Base-by-base conservation (phyloP, 92 coral and sea anemone species). In the Zoanthus sansibaricus region DNA sequence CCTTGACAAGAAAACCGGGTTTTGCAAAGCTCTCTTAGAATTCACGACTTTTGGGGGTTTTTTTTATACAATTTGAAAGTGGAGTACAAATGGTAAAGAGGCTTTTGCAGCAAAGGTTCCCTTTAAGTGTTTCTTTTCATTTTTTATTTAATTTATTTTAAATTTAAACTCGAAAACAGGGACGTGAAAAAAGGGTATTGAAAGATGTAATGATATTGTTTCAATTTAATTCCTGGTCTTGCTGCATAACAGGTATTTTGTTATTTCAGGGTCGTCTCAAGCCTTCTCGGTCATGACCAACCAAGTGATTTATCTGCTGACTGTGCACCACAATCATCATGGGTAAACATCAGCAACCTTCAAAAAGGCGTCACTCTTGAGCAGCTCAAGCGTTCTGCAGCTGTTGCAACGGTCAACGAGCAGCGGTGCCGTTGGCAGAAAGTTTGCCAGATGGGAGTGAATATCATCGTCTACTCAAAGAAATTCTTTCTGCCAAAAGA, bases 351-450 rank as follows among this genome's bases (percentile, higher is more conserved):
- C 67, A 91, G 91, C 44, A 91, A 72, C 66, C 88, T 93, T 68
- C 87, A 89, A 62, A 82, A 89, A 89, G 88, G 94, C 82, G 86
- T 92, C 75, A 91, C 94, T 75, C 94, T 93, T 33, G 89, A 92
- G 82, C 91, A 91, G 75, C 75, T 93, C 21, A 93, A 80, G 71
- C 87, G 84, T 77, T 90, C 96, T 7, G 98, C 99, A 21, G 94
- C 98, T 16, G 91, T 88, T 71, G 99, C 99, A 11, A 97, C 94
- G 61, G 92, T 91, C 48, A 93, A 92, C 18, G 99, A 97, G 73
- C 93, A 95, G 77, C 92, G 94, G 13, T 89, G 87, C 14, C 89
- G 99, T 47, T 97, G 96, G 76, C 97, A 97, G 82, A 83, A 74
- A 79, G 92, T 94, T 25, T 88, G 96, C 47, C 92, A 92, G 79